A percentile compares a stretch with the other conserved stretches of the same genome.
These are phyloP conservation scores for Colaptes auratus DNA, from an alignment of 2,113 vertebrate species.

Conservation along the genomic window DNA sequence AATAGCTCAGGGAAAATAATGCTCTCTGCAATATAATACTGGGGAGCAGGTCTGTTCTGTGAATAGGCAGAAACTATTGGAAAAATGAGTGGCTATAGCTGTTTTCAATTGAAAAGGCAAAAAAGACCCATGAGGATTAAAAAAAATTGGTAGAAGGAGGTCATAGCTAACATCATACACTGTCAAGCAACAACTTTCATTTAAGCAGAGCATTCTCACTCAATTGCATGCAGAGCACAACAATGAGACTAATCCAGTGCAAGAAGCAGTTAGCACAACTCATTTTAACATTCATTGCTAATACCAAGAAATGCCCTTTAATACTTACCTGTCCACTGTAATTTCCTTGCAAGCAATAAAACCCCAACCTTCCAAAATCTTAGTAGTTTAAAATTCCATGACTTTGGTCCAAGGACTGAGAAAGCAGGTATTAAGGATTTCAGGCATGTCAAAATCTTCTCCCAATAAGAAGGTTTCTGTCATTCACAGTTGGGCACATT, in stretches of 20 bases:
- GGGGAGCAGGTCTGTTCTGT: not conserved
- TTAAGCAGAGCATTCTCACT: not conserved
- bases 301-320: not conserved
- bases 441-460: conserved; percentile 73
- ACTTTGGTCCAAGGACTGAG: conserved; percentile 71
- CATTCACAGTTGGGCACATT: conserved; percentile 74
- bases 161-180: not conserved
- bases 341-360: conserved; percentile 48
- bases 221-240: not conserved
- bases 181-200: not conserved
- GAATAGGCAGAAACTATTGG: not conserved
- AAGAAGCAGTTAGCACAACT: not conserved
- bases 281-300: not conserved
- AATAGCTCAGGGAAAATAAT: not conserved
- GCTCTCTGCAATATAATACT: not conserved
- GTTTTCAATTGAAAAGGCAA: not conserved
- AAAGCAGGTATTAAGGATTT: conserved; percentile 73
- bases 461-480: conserved; percentile 76
- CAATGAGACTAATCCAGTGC: not conserved
- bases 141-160: not conserved
- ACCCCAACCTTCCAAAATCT: not conserved
- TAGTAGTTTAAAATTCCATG: conserved; percentile 63
- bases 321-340: conserved; percentile 20
- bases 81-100: not conserved
- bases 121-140: not conserved